phyloP scores from a whole-genome alignment of 2,888 invertebrate genomes.

The Drosophila anceps region DNA sequence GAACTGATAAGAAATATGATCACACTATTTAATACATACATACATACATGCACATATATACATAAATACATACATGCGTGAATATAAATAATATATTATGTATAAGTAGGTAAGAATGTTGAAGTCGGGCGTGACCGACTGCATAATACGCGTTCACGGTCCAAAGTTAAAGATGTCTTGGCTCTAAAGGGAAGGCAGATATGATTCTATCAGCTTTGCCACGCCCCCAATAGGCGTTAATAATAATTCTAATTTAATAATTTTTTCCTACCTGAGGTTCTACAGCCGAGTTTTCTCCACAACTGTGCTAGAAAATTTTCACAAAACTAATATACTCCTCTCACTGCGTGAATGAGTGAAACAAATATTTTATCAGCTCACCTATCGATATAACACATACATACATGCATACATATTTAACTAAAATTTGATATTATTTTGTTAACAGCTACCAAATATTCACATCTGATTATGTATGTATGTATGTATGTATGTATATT shows the following conservation, averaged over 20 bases:
- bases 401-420: slow-evolving; percentile 10
- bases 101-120: background rate
- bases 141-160: background rate
- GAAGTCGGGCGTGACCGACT: background rate
- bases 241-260: no score
- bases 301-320: background rate
- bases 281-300: no score
- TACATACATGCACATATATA: background rate
- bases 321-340: background rate
- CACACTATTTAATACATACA: slow-evolving; percentile 5
- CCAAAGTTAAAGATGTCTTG: background rate
- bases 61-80: background rate
- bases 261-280: no score
- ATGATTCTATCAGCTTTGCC: background rate
- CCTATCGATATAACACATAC: background rate
- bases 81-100: background rate
- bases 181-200: no score
- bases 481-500: slow-evolving; percentile 3
- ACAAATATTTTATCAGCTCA: slow-evolving; percentile 2
- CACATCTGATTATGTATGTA: slow-evolving; percentile 6
- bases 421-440: background rate
- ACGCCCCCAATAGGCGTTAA: no score
- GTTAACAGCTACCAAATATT: slow-evolving; percentile 2
- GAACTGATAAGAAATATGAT: slow-evolving; percentile 10
- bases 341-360: background rate